These are phyloP conservation scores for Diplodus sargus DNA, from an alignment of 2,797 vertebrate species.

Conservation along the genomic window DNA sequence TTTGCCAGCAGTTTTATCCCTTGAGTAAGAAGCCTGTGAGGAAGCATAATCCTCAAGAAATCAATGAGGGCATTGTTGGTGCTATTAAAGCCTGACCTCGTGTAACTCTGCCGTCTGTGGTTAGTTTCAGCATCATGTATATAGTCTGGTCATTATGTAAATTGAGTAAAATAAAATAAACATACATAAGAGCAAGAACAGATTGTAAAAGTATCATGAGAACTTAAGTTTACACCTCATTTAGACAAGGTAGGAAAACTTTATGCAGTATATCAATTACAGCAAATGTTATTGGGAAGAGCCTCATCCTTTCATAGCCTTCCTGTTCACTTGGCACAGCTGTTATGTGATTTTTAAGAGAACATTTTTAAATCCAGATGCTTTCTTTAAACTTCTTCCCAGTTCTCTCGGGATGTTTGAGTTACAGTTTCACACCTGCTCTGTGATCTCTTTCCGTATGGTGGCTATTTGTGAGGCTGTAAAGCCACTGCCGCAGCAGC, in stretches of 20 bases:
- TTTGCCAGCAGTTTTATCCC: constrained; percentile 29
- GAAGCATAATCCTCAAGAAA: constrained; percentile 37
- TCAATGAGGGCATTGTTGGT: constrained; percentile 48
- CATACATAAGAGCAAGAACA: background rate
- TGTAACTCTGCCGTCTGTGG: constrained; percentile 1
- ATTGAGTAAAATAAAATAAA: background rate
- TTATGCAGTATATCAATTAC: background rate
- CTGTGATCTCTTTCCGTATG: constrained; percentile 32
- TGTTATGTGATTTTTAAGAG: background rate
- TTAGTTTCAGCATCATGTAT: constrained; percentile 3
- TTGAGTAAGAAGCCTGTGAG: constrained; percentile 25
- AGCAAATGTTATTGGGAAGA: background rate
- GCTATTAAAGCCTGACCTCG: constrained; percentile 21
- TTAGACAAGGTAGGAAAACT: background rate
- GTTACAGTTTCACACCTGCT: constrained; percentile 37
- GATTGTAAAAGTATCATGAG: background rate
- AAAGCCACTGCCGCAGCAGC: constrained; percentile 16
- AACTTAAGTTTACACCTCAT: too few relatives aligned
- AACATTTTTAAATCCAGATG: constrained; percentile 37
- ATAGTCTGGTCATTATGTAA: background rate
- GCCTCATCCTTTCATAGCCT: background rate
- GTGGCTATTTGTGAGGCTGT: constrained; percentile 27
- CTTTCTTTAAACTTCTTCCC: constrained; percentile 8
- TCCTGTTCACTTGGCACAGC: constrained; percentile 5
- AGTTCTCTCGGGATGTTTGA: constrained; percentile 6